Evolutionary conservation across 2,888 invertebrate genomes (phyloP).

Genomic region (Nymphalis c-album): DNA sequence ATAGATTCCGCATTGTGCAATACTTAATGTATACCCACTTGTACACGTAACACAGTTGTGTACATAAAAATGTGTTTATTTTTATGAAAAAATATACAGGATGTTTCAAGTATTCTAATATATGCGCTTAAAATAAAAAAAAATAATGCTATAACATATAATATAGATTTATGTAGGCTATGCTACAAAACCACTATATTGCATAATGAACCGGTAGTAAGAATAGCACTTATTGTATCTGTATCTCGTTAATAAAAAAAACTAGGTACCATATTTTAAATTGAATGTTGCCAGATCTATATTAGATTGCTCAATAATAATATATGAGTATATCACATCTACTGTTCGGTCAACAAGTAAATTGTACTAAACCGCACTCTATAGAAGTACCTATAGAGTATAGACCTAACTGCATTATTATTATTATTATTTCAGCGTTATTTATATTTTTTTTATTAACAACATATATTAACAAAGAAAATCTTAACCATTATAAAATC

Average conservation of each 20-base stretch:
- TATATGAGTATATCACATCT: not conserved
- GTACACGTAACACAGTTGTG: slow-evolving; percentile 48
- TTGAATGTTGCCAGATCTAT: not conserved
- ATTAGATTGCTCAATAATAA: not conserved
- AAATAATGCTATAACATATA: no score
- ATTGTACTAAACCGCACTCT: not conserved
- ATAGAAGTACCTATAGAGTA: not conserved
- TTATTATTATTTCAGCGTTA: no score
- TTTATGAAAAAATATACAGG: not conserved
- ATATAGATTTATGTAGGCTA: not conserved
- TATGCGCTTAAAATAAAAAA: not conserved
- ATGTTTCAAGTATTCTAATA: not conserved
- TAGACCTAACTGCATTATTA: not conserved
- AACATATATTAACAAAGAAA: no score
- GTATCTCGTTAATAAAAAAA: not conserved
- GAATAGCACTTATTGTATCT: not conserved
- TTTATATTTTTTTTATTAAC: no score
- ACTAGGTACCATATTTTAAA: not conserved
- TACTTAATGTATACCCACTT: slow-evolving; percentile 41
- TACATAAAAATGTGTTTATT: slow-evolving; percentile 29
- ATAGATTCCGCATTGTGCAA: slow-evolving; percentile 62
- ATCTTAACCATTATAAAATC: no score
- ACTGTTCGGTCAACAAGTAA: not conserved
- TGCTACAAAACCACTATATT: no score
- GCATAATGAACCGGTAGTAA: no score